These are phyloP conservation scores for Otolemur crassicaudatus DNA, from an alignment of 2,797 vertebrate species.

Conservation along the genomic window DNA sequence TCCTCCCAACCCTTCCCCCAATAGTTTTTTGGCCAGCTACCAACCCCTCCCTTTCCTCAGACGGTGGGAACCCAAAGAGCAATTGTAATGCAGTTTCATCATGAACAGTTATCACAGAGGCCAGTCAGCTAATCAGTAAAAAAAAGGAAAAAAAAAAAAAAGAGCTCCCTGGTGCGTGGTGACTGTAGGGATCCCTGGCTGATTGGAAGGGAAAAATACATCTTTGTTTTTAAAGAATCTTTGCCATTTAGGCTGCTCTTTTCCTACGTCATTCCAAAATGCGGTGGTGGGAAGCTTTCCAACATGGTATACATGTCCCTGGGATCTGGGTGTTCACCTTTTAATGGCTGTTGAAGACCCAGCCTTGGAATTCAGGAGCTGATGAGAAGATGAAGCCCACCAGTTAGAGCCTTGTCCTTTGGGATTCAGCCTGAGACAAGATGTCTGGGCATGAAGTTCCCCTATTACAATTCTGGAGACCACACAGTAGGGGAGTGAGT, in stretches of 20 bases:
- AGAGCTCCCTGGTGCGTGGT: background rate
- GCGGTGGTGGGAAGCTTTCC: background rate
- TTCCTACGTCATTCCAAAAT: background rate
- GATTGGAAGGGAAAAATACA: background rate
- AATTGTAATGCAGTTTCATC: background rate
- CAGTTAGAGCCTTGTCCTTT: background rate
- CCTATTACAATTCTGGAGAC: background rate
- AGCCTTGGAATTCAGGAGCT: background rate
- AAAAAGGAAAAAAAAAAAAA: background rate
- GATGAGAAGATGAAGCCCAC: background rate
- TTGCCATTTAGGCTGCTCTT: constrained; percentile 8
- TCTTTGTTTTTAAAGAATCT: background rate
- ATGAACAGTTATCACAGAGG: background rate
- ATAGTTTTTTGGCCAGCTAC: background rate
- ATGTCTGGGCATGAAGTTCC: background rate
- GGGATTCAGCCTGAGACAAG: background rate
- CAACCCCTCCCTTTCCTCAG: background rate
- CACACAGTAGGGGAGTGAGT: no score
- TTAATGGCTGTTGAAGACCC: background rate
- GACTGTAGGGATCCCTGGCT: background rate
- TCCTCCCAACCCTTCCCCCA: background rate
- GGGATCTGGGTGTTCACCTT: background rate
- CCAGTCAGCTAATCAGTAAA: background rate
- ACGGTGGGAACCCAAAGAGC: background rate
- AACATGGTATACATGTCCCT: background rate